Conservation (phyloP, 2,113 vertebrate genomes). For the Engraulis encrasicolus region DNA sequence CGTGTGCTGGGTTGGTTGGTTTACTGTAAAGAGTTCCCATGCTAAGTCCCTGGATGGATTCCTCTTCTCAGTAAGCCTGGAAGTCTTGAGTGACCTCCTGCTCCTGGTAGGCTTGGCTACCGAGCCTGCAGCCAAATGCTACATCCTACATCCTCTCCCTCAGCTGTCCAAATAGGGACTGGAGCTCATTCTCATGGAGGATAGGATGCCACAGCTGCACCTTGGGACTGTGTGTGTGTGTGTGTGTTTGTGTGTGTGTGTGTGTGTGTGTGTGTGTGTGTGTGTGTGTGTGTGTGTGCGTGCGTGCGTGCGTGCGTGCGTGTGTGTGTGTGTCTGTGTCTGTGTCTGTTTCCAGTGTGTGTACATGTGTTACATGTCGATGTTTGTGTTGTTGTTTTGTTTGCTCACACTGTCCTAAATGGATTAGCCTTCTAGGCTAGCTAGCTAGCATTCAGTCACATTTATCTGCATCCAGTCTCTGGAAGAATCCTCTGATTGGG, state of each 20-base stretch:
- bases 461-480: not conserved
- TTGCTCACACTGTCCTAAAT: not conserved
- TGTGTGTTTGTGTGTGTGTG: not conserved
- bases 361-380: too few species aligned
- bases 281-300: too few species aligned
- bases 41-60: too few species aligned
- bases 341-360: too few species aligned
- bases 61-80: too few species aligned
- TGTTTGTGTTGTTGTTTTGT: not conserved
- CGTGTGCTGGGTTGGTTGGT: too few species aligned
- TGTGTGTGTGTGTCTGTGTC: not conserved
- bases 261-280: too few species aligned
- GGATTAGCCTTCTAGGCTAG: not conserved
- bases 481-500: not conserved
- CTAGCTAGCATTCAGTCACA: not conserved
- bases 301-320: not conserved
- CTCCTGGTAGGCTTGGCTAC: not conserved
- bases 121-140: not conserved
- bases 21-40: too few species aligned
- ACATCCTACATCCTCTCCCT: constrained; percentile 5
- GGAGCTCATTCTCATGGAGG: constrained; percentile 5
- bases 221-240: constrained; percentile 5
- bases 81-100: not conserved
- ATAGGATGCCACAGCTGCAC: not conserved
- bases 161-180: constrained; percentile 17